A percentile compares a stretch with the other conserved stretches of the same genome.
phyloP scores from a whole-genome alignment of 1,140 invertebrate genomes.

The Epicauta chinensis region DNA sequence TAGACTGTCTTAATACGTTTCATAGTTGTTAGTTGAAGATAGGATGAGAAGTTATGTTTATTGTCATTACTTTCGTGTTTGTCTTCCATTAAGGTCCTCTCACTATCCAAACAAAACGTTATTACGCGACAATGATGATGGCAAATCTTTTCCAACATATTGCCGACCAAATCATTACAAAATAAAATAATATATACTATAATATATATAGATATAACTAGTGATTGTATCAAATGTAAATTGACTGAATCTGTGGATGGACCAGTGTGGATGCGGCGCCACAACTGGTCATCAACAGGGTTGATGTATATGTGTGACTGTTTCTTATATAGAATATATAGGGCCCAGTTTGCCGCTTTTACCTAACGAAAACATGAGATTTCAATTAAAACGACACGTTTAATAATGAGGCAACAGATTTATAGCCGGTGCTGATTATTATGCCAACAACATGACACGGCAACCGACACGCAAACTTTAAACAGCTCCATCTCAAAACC shows the following conservation, averaged over 20 bases:
- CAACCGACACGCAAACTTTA: constrained; percentile 21
- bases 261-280: constrained; percentile 13
- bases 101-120: constrained; percentile 8
- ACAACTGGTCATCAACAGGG: background rate
- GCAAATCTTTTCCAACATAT: background rate
- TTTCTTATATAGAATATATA: constrained; percentile 3
- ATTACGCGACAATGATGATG: background rate
- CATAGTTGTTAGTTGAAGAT: constrained; percentile 2
- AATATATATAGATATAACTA: background rate
- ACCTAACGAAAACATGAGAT: constrained; percentile 34
- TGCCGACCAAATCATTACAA: background rate
- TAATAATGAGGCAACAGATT: constrained; percentile 36
- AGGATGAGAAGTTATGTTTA: constrained; percentile 10
- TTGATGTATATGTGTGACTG: background rate
- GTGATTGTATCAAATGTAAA: constrained; percentile 1
- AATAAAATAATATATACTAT: background rate
- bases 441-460: constrained; percentile 22
- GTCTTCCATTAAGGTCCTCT: constrained; percentile 12
- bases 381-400: constrained; percentile 39
- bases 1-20: too few relatives aligned
- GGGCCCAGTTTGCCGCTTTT: constrained; percentile 25
- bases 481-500: background rate
- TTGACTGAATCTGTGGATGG: constrained; percentile 6
- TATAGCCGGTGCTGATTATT: constrained; percentile 34
- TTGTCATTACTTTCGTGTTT: constrained; percentile 12